Percentiles rank a stretch among this genome's conserved stretches.
Evolutionary conservation across 2,113 vertebrate genomes (phyloP).

Genomic region (Coracopsis vasa): DNA sequence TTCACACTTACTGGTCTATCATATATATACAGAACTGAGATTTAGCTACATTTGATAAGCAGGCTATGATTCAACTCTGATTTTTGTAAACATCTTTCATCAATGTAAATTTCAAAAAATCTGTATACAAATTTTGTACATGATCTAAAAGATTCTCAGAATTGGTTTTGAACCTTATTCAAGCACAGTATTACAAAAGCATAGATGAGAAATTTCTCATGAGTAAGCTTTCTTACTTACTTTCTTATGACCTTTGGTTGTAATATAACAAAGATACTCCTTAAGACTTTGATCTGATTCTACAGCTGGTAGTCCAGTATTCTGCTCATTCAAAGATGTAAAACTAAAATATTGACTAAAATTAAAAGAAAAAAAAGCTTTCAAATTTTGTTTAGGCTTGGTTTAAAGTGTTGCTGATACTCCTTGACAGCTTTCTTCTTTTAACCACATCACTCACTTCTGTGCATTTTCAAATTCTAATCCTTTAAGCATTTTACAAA

Average conservation of each 20-base stretch:
- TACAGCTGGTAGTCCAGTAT: not conserved
- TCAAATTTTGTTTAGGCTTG: not conserved
- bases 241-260: too few species aligned
- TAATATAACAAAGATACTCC: not conserved
- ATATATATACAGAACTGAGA: not conserved
- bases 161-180: not conserved
- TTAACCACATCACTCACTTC: not conserved
- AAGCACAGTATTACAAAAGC: not conserved
- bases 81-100: not conserved
- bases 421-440: not conserved
- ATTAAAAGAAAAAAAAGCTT: not conserved
- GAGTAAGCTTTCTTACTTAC: not conserved
- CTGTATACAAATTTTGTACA: not conserved
- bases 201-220: not conserved
- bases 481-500: not conserved
- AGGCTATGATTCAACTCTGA: not conserved
- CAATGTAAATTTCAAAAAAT: not conserved
- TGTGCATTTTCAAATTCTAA: not conserved
- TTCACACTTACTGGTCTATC: not conserved
- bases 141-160: not conserved
- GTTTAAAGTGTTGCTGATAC: not conserved
- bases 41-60: not conserved
- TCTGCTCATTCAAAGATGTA: not conserved
- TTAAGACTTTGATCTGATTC: not conserved
- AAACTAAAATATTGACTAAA: slow-evolving; percentile 2